Conservation (phyloP, 2,888 invertebrate genomes). For the Leptopilina syphax region DNA sequence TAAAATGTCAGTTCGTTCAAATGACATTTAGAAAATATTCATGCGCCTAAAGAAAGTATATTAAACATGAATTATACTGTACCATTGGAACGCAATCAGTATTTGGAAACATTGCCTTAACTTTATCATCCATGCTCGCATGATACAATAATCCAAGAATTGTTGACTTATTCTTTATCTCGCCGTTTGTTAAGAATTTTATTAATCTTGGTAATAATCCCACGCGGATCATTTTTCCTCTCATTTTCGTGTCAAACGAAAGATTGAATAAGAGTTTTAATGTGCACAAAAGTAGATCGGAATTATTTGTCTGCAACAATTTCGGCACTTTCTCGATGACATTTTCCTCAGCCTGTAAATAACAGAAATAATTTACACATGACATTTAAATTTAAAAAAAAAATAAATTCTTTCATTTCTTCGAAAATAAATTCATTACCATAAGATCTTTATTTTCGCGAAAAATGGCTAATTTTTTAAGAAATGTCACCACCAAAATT, state of each 20-base stretch:
- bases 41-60: no score
- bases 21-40: no score
- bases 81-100: conserved; percentile 95
- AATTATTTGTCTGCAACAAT: conserved; percentile 82
- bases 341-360: conserved; percentile 81
- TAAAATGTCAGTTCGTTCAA: no score
- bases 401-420: background rate
- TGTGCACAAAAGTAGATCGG: conserved; percentile 88
- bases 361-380: conserved; percentile 42
- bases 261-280: conserved; percentile 95
- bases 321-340: conserved; percentile 91
- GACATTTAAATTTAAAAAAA: background rate
- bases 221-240: conserved; percentile 92
- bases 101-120: conserved; percentile 94
- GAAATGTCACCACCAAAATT: conserved; percentile 93
- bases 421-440: conserved; percentile 76
- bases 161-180: conserved; percentile 87
- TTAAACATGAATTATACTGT: background rate
- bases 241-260: conserved; percentile 93
- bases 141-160: conserved; percentile 93
- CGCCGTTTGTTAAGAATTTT: conserved; percentile 86
- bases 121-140: conserved; percentile 95
- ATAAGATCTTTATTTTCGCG: conserved; percentile 96
- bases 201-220: conserved; percentile 94
- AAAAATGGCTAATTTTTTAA: conserved; percentile 96